phyloP scores from a whole-genome alignment of 2,888 invertebrate species.

The Charanyca ferruginea region DNA sequence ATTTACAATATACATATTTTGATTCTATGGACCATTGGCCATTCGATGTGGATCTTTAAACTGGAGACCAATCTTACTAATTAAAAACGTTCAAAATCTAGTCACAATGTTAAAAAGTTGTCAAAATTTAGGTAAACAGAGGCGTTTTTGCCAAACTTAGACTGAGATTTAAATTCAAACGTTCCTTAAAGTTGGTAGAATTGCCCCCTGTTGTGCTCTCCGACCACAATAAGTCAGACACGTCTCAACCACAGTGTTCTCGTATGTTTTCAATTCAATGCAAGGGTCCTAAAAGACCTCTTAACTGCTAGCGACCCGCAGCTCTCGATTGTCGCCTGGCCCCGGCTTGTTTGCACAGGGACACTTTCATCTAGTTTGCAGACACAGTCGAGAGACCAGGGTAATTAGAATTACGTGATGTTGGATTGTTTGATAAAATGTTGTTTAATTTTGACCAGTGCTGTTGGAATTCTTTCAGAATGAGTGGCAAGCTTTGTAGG shows the following conservation, averaged over 20 bases:
- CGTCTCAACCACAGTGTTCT: slow-evolving; percentile 22
- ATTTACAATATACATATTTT: too few species aligned
- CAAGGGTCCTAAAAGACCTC: slow-evolving; percentile 40
- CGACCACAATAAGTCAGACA: slow-evolving; percentile 9
- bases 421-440: slow-evolving; percentile 14
- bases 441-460: slow-evolving; percentile 13
- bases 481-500: background rate
- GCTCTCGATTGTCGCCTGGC: slow-evolving; percentile 40
- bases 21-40: too few species aligned
- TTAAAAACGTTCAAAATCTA: too few species aligned
- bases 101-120: too few species aligned
- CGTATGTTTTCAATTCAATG: slow-evolving; percentile 35
- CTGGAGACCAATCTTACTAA: too few species aligned
- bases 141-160: too few species aligned
- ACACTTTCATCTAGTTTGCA: slow-evolving; percentile 58
- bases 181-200: background rate
- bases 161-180: too few species aligned
- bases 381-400: slow-evolving; percentile 28
- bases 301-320: slow-evolving; percentile 57
- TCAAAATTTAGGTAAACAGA: too few species aligned
- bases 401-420: slow-evolving; percentile 14
- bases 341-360: slow-evolving; percentile 45
- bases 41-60: too few species aligned
- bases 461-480: background rate
- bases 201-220: background rate